phyloP scores from a whole-genome alignment of 30 jellyfish, hydroid and myxozoan genomes.

The Hydractinia echinata region DNA sequence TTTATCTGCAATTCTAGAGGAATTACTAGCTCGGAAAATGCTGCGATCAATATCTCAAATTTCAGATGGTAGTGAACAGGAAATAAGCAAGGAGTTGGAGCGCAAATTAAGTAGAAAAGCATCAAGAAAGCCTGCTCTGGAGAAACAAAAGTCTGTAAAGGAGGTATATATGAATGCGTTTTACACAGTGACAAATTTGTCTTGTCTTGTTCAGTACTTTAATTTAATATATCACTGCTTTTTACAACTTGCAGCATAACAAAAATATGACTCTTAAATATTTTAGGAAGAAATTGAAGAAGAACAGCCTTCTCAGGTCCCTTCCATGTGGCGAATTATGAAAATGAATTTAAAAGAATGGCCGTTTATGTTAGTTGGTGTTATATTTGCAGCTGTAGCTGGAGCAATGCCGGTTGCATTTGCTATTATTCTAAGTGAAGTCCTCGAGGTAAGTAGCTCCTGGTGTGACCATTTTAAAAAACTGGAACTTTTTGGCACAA shows the following conservation, averaged over 20 bases:
- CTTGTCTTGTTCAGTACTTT: background rate
- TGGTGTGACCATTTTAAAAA: background rate
- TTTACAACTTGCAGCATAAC: constrained; percentile 4
- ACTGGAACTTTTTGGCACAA: background rate
- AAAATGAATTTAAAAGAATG: constrained; percentile 55
- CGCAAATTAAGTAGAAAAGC: background rate
- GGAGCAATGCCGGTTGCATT: constrained; percentile 75
- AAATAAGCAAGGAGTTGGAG: background rate
- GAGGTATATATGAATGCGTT: background rate
- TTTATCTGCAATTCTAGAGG: background rate
- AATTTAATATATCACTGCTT: too few species aligned
- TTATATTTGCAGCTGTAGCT: constrained; percentile 51
- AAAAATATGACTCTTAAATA: background rate
- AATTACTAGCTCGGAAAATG: constrained; percentile 7
- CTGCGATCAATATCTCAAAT: constrained; percentile 1
- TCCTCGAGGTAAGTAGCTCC: constrained; percentile 41
- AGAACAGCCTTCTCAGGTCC: constrained; percentile 56
- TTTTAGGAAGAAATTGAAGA: constrained; percentile 45
- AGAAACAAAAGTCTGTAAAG: background rate
- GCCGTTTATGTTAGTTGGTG: constrained; percentile 63
- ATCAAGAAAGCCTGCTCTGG: background rate
- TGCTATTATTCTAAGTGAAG: constrained; percentile 58
- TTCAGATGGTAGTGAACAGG: background rate
- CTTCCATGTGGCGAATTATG: constrained; percentile 62
- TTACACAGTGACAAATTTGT: background rate